Evolutionary conservation across 2,888 invertebrate genomes (phyloP).

Genomic region (Myathropa florea): DNA sequence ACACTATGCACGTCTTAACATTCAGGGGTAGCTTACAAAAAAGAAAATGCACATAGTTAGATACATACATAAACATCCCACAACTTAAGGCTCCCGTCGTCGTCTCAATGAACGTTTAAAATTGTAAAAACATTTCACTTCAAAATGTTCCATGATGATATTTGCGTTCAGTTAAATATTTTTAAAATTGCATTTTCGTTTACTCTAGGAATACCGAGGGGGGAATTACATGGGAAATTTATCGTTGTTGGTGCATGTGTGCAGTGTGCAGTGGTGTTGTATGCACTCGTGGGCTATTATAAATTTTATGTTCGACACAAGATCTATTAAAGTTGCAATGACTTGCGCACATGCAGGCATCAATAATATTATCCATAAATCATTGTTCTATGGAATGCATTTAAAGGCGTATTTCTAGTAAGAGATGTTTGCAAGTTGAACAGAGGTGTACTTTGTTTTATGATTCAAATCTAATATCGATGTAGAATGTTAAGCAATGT

Average conservation of each 20-base stretch:
- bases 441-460: too few relatives aligned
- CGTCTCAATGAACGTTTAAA: neutral
- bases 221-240: slow-evolving; percentile 50
- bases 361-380: slow-evolving; percentile 24
- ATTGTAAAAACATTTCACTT: neutral
- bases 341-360: slow-evolving; percentile 27
- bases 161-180: neutral
- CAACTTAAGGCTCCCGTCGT: neutral
- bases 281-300: neutral
- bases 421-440: too few relatives aligned
- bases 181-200: slow-evolving; percentile 14
- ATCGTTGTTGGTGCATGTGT: slow-evolving; percentile 6
- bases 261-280: slow-evolving; percentile 17
- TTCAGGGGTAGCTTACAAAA: neutral
- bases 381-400: neutral
- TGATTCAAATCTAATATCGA: too few relatives aligned
- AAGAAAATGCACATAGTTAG: neutral
- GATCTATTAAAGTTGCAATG: neutral
- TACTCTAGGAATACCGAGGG: slow-evolving; percentile 13
- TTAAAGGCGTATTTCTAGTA: too few relatives aligned
- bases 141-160: neutral
- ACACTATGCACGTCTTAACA: neutral
- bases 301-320: neutral
- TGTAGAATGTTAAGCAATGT: too few relatives aligned
- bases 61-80: neutral